Evolutionary conservation across 2,113 vertebrate species (phyloP).

Genomic region (Artemisiospiza belli): DNA sequence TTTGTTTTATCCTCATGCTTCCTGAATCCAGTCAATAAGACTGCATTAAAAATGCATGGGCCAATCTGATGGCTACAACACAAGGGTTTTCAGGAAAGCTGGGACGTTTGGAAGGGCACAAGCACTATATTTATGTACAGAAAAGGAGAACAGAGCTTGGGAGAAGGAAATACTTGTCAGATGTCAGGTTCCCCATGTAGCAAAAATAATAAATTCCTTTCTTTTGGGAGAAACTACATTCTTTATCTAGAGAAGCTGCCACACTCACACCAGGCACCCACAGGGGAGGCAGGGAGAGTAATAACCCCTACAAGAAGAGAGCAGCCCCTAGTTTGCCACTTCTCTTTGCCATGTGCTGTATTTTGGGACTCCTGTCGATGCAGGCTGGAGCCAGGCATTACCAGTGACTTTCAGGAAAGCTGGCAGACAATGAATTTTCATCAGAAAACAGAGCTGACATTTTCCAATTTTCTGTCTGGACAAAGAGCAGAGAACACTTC

Average conservation of each 20-base stretch:
- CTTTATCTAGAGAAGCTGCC: conserved; percentile 1
- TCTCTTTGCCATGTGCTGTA: background rate
- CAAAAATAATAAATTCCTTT: conserved; percentile 31
- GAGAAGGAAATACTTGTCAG: conserved; percentile 39
- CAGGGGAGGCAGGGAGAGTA: background rate
- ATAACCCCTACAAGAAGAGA: background rate
- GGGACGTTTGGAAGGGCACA: background rate
- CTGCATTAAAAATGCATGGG: conserved; percentile 67
- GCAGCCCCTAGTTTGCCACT: background rate
- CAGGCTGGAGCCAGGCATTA: background rate
- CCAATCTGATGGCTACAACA: conserved; percentile 30
- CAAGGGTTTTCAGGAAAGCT: background rate
- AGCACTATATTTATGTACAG: background rate
- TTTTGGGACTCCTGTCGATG: background rate
- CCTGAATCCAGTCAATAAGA: conserved; percentile 43
- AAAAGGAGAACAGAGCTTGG: background rate
- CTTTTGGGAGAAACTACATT: background rate
- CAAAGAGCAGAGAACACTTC: background rate
- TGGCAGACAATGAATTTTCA: conserved; percentile 42
- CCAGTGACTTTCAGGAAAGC: background rate
- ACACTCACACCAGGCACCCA: background rate
- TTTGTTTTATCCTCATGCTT: conserved; percentile 58
- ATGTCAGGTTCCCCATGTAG: background rate
- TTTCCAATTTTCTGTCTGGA: conserved; percentile 30
- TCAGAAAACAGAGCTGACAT: conserved; percentile 18